Conservation (phyloP, 2,797 vertebrate species). For the Aphelocoma californica region DNA sequence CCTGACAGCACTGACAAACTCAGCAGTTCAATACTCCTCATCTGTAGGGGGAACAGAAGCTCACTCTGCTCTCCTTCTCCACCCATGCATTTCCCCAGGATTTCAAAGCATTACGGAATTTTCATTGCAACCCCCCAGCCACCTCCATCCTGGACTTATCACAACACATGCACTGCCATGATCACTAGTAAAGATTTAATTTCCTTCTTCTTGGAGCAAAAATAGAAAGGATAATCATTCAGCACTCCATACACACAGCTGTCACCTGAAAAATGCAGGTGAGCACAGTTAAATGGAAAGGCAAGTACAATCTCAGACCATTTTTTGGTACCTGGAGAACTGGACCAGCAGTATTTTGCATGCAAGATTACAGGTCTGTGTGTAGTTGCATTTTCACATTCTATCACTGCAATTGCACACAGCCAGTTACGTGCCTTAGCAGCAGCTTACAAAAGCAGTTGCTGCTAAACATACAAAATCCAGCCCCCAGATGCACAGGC, state of each 20-base stretch:
- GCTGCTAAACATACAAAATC: conserved; percentile 59
- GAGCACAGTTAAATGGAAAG: conserved; percentile 19
- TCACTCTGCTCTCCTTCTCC: neutral
- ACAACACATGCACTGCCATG: neutral
- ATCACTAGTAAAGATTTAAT: conserved; percentile 2
- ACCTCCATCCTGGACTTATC: neutral
- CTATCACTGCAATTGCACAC: conserved; percentile 59
- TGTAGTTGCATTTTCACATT: conserved; percentile 53
- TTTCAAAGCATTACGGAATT: neutral
- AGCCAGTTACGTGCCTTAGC: conserved; percentile 54
- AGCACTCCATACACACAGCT: neutral
- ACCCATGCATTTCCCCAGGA: neutral
- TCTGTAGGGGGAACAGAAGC: neutral
- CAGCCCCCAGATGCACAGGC: conserved; percentile 30
- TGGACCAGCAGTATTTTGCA: conserved; percentile 46
- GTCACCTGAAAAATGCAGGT: conserved; percentile 35
- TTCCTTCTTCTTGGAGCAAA: conserved; percentile 16
- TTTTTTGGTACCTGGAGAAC: conserved; percentile 59
- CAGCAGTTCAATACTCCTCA: neutral
- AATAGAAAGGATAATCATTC: conserved; percentile 1
- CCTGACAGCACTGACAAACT: neutral
- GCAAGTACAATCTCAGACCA: neutral
- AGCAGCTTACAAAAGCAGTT: conserved; percentile 61
- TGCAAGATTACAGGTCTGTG: conserved; percentile 51
- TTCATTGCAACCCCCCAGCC: neutral